Conservation (phyloP, 2,113 vertebrate genomes). For the Gobius niger region DNA sequence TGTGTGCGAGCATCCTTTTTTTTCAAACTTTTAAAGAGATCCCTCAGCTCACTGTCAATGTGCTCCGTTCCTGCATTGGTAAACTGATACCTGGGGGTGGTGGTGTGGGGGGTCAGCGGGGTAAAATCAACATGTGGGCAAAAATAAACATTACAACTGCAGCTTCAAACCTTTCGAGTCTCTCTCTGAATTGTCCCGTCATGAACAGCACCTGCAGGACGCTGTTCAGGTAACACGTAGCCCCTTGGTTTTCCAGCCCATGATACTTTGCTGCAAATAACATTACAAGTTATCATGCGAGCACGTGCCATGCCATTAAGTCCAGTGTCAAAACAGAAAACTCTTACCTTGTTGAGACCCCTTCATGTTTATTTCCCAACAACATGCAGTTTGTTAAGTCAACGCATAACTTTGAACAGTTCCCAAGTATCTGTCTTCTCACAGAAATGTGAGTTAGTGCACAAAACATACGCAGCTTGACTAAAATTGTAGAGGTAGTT, state of each 20-base stretch:
- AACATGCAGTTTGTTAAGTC: not conserved
- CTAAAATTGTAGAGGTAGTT: not conserved
- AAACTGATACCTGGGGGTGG: no score
- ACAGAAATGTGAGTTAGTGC: not conserved
- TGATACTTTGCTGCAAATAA: not conserved
- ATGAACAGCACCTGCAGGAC: slow-evolving; percentile 6
- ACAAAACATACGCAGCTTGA: not conserved
- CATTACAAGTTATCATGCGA: not conserved
- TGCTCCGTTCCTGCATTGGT: not conserved
- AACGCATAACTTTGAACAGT: not conserved
- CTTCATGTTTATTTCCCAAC: not conserved
- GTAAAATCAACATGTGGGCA: no score
- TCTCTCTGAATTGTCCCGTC: not conserved
- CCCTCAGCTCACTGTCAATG: slow-evolving; percentile 44
- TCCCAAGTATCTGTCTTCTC: no score
- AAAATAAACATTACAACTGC: no score
- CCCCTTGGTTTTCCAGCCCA: not conserved
- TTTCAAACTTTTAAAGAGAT: slow-evolving; percentile 53
- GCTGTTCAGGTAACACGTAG: not conserved
- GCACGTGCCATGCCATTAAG: not conserved
- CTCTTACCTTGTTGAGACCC: not conserved
- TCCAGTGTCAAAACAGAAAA: not conserved
- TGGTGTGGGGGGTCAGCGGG: no score
- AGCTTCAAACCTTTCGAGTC: not conserved
- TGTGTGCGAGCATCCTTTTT: rapidly evolving